A percentile compares a stretch with the other conserved stretches of the same genome.
Conservation (phyloP, 2,888 invertebrate species). For the Dichetophora obliterata region DNA sequence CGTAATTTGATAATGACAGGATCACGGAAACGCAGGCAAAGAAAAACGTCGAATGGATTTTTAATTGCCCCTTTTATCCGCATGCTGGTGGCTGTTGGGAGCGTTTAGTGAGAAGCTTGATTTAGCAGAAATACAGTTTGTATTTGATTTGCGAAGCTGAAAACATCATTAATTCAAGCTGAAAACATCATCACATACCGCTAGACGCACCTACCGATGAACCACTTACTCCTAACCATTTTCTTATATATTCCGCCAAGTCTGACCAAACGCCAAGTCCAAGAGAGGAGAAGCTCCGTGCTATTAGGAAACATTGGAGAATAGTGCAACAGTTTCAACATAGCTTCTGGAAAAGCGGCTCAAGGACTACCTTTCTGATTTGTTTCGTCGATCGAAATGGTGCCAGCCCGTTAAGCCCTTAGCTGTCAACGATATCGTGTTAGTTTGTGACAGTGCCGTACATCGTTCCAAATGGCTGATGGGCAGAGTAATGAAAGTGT, state of each 20-base stretch:
- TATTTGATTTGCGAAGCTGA: not conserved
- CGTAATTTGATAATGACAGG: conserved; percentile 30
- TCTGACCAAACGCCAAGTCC: conserved; percentile 33
- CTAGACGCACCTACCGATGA: conserved; percentile 29
- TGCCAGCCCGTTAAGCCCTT: conserved; percentile 12
- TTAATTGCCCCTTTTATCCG: conserved; percentile 18
- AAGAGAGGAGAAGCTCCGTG: not conserved
- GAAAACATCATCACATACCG: conserved; percentile 40
- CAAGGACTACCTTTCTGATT: conserved; percentile 19
- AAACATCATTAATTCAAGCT: conserved; percentile 40
- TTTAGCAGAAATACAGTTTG: not conserved
- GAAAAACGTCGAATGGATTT: conserved; percentile 30
- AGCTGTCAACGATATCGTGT: not conserved
- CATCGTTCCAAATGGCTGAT: no score
- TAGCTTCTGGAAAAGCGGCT: conserved; percentile 9
- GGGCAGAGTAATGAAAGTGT: no score
- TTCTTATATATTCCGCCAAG: conserved; percentile 29
- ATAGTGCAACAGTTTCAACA: conserved; percentile 7
- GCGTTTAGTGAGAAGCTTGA: conserved; percentile 39
- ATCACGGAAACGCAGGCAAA: conserved; percentile 34
- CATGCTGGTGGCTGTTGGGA: conserved; percentile 18
- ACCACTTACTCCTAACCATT: conserved; percentile 39
- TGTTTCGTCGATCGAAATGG: not conserved
- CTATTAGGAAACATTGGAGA: not conserved
- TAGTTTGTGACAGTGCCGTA: conserved; percentile 30